A percentile compares a stretch with the other conserved stretches of the same genome.
These are phyloP conservation scores for Lucilia sericata DNA, from an alignment of 1,140 invertebrate species.

Conservation along the genomic window DNA sequence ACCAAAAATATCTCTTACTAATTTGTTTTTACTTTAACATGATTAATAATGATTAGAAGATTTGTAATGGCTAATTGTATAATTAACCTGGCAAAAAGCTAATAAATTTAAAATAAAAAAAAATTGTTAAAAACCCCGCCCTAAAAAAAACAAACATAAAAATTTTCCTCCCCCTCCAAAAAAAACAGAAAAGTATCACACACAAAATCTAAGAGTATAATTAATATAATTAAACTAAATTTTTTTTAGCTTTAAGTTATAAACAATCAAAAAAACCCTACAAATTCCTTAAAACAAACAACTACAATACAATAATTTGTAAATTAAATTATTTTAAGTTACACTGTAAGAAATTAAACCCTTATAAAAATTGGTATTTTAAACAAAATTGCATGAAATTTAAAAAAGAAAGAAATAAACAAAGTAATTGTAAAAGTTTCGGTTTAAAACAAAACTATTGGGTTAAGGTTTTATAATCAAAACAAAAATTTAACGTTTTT, in stretches of 20 bases:
- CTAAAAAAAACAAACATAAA: neutral
- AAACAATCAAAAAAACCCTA: neutral
- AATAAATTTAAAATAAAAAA: neutral
- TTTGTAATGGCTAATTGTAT: neutral
- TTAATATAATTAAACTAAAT: neutral
- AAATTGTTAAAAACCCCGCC: neutral
- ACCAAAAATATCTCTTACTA: no score
- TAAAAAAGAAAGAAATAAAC: neutral
- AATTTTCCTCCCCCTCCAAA: neutral
- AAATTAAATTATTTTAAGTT: slow-evolving; percentile 25
- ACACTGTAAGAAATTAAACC: slow-evolving; percentile 26
- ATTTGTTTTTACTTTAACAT: neutral
- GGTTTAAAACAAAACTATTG: neutral
- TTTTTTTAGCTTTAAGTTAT: slow-evolving; percentile 16
- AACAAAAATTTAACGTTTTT: neutral
- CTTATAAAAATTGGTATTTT: slow-evolving; percentile 10
- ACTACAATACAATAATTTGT: neutral
- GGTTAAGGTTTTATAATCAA: neutral
- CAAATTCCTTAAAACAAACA: neutral
- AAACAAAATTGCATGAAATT: slow-evolving; percentile 11
- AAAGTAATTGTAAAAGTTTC: slow-evolving; percentile 29
- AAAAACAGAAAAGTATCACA: neutral
- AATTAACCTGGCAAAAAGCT: neutral
- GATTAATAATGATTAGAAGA: neutral
- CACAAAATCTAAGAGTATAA: neutral